These are phyloP conservation scores for Acrocephalus scirpaceus DNA, from an alignment of 2,797 vertebrate genomes.

Conservation along the genomic window DNA sequence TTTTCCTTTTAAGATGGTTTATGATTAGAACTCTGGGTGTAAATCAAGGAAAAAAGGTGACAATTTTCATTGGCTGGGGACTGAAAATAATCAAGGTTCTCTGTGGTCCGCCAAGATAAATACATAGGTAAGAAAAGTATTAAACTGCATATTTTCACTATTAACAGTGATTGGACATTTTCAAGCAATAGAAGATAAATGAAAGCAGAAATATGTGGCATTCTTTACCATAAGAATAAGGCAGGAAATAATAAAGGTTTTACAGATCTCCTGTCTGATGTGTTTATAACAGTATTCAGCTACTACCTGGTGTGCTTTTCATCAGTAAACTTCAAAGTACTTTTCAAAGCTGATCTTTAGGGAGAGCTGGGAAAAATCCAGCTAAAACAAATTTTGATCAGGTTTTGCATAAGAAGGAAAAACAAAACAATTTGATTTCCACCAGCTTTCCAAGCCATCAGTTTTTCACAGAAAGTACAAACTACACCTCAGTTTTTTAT, in stretches of 20 bases:
- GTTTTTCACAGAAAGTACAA: not conserved
- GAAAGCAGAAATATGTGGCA: not conserved
- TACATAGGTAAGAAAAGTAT: not conserved
- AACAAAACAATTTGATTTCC: not conserved
- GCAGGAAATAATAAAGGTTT: not conserved
- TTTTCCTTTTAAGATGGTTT: slow-evolving; percentile 31
- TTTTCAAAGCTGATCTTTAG: slow-evolving; percentile 1
- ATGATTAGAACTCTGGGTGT: slow-evolving; percentile 6
- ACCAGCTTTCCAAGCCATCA: not conserved
- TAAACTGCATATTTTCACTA: not conserved
- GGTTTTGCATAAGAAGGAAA: not conserved
- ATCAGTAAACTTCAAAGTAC: slow-evolving; percentile 9
- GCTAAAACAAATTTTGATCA: not conserved
- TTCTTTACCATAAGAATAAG: not conserved
- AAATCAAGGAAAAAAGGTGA: slow-evolving; percentile 35
- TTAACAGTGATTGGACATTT: slow-evolving; percentile 7
- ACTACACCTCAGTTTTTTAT: not conserved
- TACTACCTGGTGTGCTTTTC: slow-evolving; percentile 6
- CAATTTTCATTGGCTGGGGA: not conserved
- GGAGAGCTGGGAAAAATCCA: not conserved
- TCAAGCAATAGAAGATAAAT: not conserved
- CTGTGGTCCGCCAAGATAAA: not conserved
- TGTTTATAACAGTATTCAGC: slow-evolving; percentile 3
- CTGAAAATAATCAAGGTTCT: slow-evolving; percentile 15
- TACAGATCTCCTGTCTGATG: not conserved